A percentile compares a stretch with the other conserved stretches of the same genome.
Evolutionary conservation across 2,797 vertebrate species (phyloP).

Genomic region (Myiotriccus ornatus): DNA sequence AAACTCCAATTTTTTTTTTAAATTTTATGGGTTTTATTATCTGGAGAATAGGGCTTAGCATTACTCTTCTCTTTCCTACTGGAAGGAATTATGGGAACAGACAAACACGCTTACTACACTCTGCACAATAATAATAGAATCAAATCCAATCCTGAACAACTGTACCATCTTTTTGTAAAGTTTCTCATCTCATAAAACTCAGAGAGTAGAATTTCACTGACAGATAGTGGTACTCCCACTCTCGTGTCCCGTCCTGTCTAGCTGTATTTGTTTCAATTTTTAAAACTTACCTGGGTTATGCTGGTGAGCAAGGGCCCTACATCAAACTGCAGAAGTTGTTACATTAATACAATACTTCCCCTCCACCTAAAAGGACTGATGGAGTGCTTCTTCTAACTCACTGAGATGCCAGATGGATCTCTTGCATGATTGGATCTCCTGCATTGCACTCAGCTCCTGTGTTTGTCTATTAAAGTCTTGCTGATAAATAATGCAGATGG

Average conservation of each 20-base stretch:
- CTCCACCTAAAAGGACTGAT: neutral
- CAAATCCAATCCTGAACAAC: neutral
- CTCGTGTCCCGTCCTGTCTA: neutral
- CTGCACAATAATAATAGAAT: neutral
- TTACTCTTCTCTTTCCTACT: neutral
- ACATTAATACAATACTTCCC: neutral
- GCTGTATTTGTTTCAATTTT: neutral
- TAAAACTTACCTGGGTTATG: neutral
- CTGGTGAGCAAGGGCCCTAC: neutral
- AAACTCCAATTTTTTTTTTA: neutral
- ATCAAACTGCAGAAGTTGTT: neutral
- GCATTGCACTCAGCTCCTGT: neutral
- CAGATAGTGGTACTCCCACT: neutral
- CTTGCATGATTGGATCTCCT: neutral
- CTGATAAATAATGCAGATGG: conserved; percentile 9
- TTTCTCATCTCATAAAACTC: neutral
- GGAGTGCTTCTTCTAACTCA: neutral
- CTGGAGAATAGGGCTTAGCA: neutral
- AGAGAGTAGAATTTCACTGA: neutral
- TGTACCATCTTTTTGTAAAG: neutral
- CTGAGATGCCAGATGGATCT: neutral
- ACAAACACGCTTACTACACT: neutral
- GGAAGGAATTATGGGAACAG: neutral
- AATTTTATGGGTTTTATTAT: neutral
- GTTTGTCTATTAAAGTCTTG: neutral